Percentiles rank a stretch among this genome's conserved stretches.
Evolutionary conservation across 64 coral and sea anemone species (phyloP).

Genomic region (Anthopleura sola): DNA sequence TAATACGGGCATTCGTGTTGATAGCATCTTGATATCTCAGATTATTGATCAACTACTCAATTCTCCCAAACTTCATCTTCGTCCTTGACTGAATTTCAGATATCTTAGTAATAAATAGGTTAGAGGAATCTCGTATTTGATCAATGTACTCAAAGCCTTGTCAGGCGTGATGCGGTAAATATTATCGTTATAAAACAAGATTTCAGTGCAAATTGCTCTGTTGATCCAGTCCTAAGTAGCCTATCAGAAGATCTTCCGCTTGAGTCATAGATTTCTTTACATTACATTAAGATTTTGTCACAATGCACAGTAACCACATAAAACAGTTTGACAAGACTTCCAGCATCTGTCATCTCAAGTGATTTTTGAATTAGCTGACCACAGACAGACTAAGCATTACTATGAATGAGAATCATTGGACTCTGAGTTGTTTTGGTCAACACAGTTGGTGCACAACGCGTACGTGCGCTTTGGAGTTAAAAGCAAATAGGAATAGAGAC

Average conservation of each 20-base stretch:
- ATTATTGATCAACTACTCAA: background rate
- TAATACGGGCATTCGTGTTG: constrained; percentile 2
- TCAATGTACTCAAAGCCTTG: background rate
- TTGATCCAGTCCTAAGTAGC: background rate
- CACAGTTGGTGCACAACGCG: background rate
- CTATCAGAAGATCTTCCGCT: constrained; percentile 11
- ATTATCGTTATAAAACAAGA: background rate
- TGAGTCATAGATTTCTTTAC: constrained; percentile 4
- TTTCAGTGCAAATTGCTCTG: background rate
- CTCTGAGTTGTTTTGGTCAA: background rate
- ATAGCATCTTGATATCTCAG: background rate
- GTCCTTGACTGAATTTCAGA: background rate
- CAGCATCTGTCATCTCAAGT: background rate
- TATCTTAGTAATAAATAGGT: background rate
- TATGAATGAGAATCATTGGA: background rate
- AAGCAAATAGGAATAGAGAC: background rate
- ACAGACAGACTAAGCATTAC: background rate
- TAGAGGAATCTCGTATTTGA: background rate
- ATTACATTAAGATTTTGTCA: background rate
- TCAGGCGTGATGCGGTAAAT: background rate
- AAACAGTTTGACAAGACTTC: constrained; percentile 2
- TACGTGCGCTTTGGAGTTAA: background rate
- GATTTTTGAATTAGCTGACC: constrained; percentile 2
- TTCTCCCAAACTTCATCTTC: background rate
- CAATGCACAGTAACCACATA: background rate